Evolutionary conservation across 2,113 vertebrate species (phyloP).

Genomic region (Triplophysa rosa): DNA sequence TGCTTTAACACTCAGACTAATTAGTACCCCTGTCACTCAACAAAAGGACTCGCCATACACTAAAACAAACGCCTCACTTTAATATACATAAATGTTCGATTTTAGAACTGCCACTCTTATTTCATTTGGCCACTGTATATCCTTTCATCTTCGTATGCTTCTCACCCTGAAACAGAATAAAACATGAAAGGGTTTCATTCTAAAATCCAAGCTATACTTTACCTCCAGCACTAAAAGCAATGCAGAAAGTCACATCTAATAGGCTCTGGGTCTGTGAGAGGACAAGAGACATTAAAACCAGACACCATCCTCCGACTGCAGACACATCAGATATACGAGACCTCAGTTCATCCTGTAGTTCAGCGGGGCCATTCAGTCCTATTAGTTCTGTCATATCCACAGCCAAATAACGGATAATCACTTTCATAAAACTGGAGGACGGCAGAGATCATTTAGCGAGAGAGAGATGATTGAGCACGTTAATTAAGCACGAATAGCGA

Average conservation of each 20-base stretch:
- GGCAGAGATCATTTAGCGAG: conserved; percentile 34
- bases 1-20: conserved; percentile 18
- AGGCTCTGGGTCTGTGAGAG: conserved; percentile 1
- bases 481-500: conserved; percentile 63
- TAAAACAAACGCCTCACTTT: not conserved
- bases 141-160: not conserved
- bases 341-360: conserved; percentile 9
- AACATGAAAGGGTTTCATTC: not conserved
- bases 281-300: conserved; percentile 17
- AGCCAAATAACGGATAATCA: conserved; percentile 44
- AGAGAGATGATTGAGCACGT: conserved; percentile 63
- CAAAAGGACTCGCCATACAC: conserved; percentile 8
- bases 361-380: conserved; percentile 28
- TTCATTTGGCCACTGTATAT: not conserved
- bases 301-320: conserved; percentile 14
- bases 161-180: not conserved
- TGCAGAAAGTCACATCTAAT: not conserved
- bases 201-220: not conserved
- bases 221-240: conserved; percentile 7
- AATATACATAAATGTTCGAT: not conserved
- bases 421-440: conserved; percentile 37
- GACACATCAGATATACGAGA: conserved; percentile 30
- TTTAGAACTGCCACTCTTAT: not conserved
- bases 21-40: conserved; percentile 15
- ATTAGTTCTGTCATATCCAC: conserved; percentile 43